A percentile compares a stretch with the other conserved stretches of the same genome.
phyloP scores from a whole-genome alignment of 2,888 invertebrate genomes.

The Hypomecis punctinalis region DNA sequence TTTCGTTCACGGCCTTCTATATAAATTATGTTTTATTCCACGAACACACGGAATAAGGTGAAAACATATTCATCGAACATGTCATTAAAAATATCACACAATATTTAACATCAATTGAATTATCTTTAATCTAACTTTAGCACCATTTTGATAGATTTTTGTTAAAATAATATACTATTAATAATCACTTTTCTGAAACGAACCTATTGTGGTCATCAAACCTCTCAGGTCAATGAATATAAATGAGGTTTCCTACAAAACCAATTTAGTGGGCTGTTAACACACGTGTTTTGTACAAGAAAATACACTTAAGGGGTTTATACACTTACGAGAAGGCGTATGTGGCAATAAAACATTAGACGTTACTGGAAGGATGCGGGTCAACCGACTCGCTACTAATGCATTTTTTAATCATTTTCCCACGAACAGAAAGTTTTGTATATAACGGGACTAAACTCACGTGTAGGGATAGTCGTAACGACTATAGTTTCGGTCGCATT shows the following conservation, averaged over 20 bases:
- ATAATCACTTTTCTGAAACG: constrained; percentile 15
- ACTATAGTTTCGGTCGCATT: no score
- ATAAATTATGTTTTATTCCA: constrained; percentile 14
- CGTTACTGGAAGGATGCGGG: constrained; percentile 76
- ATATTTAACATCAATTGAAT: background rate
- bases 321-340: constrained; percentile 34
- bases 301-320: constrained; percentile 65
- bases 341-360: constrained; percentile 56
- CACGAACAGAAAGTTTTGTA: constrained; percentile 32
- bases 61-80: background rate
- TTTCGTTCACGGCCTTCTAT: no score
- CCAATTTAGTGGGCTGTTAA: constrained; percentile 27
- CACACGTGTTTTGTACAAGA: constrained; percentile 68
- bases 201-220: constrained; percentile 21
- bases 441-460: no score
- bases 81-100: no score
- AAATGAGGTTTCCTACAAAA: constrained; percentile 32
- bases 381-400: constrained; percentile 64
- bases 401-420: constrained; percentile 43
- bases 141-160: constrained; percentile 3
- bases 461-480: no score
- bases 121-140: background rate
- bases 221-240: constrained; percentile 31
- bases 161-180: background rate
- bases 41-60: background rate